Conservation (phyloP, 2,797 vertebrate genomes). For the Bradypodion ventrale region DNA sequence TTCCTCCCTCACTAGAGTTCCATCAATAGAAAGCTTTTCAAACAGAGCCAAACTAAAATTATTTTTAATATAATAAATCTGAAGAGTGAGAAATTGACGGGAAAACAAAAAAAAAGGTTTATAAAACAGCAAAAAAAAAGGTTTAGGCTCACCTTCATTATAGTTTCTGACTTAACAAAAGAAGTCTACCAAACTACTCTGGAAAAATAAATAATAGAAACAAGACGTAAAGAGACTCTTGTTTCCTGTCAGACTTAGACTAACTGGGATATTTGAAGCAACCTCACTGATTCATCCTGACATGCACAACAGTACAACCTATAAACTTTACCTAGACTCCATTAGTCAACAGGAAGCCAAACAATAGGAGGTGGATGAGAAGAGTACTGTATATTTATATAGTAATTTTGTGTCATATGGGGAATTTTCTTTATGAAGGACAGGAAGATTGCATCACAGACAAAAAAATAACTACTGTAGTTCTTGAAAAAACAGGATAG, state of each 20-base stretch:
- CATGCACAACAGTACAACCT: slow-evolving; percentile 12
- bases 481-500: too few species aligned
- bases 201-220: slow-evolving; percentile 61
- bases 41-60: neutral
- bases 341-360: slow-evolving; percentile 59
- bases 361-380: slow-evolving; percentile 51
- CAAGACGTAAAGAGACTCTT: slow-evolving; percentile 62
- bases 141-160: slow-evolving; percentile 77
- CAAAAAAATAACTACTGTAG: neutral
- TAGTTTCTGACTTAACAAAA: slow-evolving; percentile 48
- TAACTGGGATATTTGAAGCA: slow-evolving; percentile 47
- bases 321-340: slow-evolving; percentile 53
- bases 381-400: neutral
- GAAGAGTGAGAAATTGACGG: neutral
- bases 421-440: neutral
- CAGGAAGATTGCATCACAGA: neutral
- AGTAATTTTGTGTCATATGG: slow-evolving; percentile 6
- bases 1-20: neutral
- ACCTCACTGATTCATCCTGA: slow-evolving; percentile 60
- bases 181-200: slow-evolving; percentile 44
- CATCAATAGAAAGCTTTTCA: neutral
- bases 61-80: neutral
- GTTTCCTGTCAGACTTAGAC: slow-evolving; percentile 68
- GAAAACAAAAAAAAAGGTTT: neutral
- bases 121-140: slow-evolving; percentile 19